Conservation (phyloP, 2,888 invertebrate genomes). For the Luffia ferchaultella region DNA sequence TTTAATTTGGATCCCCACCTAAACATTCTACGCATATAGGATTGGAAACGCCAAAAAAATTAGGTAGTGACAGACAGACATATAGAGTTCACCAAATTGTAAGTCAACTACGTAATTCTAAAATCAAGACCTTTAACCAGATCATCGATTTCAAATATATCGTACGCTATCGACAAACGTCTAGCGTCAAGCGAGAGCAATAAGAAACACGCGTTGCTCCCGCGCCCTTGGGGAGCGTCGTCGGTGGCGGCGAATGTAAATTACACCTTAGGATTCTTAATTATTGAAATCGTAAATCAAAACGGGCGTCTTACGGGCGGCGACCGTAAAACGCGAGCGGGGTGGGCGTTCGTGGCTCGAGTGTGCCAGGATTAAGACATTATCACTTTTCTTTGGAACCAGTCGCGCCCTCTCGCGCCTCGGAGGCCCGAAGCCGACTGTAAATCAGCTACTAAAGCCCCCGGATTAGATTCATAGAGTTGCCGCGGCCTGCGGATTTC, state of each 20-base stretch:
- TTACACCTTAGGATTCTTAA: slow-evolving; percentile 67
- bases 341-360: slow-evolving; percentile 37
- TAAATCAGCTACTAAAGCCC: slow-evolving; percentile 67
- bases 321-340: slow-evolving; percentile 56
- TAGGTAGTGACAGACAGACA: too few species aligned
- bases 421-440: slow-evolving; percentile 29
- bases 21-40: too few species aligned
- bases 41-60: too few species aligned
- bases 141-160: too few species aligned
- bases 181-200: slow-evolving; percentile 33
- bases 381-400: slow-evolving; percentile 72
- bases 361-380: slow-evolving; percentile 72
- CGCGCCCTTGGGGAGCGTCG: neutral
- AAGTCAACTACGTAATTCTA: too few species aligned
- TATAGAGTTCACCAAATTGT: too few species aligned
- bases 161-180: neutral
- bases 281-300: slow-evolving; percentile 68
- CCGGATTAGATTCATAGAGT: slow-evolving; percentile 67
- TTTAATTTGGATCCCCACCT: too few species aligned
- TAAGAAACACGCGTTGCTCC: slow-evolving; percentile 55
- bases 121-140: too few species aligned
- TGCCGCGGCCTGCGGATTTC: slow-evolving; percentile 59
- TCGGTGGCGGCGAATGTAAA: slow-evolving; percentile 56
- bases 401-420: slow-evolving; percentile 51
- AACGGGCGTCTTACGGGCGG: slow-evolving; percentile 57